A percentile compares a stretch with the other conserved stretches of the same genome.
phyloP scores from a whole-genome alignment of 2,888 invertebrate species.

The Laspeyria flexula region DNA sequence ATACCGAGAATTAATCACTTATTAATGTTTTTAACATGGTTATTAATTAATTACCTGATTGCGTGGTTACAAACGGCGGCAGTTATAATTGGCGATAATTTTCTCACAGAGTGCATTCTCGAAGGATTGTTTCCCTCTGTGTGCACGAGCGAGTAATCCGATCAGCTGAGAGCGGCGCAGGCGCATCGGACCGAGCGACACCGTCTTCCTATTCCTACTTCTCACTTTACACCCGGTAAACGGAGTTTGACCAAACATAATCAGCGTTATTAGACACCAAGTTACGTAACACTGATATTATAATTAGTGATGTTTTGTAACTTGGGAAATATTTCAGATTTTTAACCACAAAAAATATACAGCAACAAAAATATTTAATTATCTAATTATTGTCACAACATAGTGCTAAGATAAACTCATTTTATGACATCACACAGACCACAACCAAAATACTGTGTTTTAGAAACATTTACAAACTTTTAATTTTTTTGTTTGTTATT shows the following conservation, averaged over 20 bases:
- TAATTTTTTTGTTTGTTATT: too few species aligned
- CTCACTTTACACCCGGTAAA: slow-evolving; percentile 75
- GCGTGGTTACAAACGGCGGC: background rate
- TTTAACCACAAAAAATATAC: too few species aligned
- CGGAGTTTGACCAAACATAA: slow-evolving; percentile 71
- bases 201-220: slow-evolving; percentile 80
- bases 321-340: too few species aligned
- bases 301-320: background rate
- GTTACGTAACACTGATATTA: slow-evolving; percentile 44
- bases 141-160: slow-evolving; percentile 59
- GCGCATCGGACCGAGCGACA: slow-evolving; percentile 68
- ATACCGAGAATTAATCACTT: background rate
- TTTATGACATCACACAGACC: too few species aligned
- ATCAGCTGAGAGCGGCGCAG: slow-evolving; percentile 78
- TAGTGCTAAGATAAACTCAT: too few species aligned
- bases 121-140: slow-evolving; percentile 51
- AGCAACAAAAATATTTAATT: too few species aligned
- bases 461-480: too few species aligned
- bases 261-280: slow-evolving; percentile 62
- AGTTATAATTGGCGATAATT: slow-evolving; percentile 24
- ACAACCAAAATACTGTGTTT: too few species aligned
- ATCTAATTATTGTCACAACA: too few species aligned
- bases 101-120: slow-evolving; percentile 34
- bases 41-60: slow-evolving; percentile 3
- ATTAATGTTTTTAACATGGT: background rate